phyloP scores from a whole-genome alignment of 2,113 vertebrate genomes.

The Manacus vitellinus region DNA sequence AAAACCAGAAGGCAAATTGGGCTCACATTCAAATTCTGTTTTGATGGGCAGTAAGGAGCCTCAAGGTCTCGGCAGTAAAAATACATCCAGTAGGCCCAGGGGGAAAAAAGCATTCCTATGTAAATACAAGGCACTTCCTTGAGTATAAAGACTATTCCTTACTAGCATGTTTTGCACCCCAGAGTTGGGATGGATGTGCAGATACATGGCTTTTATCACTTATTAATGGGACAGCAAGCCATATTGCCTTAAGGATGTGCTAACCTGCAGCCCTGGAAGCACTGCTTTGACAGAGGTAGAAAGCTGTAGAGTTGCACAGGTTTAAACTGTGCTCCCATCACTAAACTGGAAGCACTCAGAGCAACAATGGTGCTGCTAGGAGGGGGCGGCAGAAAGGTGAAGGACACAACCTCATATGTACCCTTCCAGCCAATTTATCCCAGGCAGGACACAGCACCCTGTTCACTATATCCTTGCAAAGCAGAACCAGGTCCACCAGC shows the following conservation, averaged over 20 bases:
- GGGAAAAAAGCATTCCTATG: not conserved
- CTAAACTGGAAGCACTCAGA: not conserved
- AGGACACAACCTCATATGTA: rapidly evolving
- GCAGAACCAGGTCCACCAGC: not conserved
- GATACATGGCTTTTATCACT: not conserved
- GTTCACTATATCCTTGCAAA: not conserved
- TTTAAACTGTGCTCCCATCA: not conserved
- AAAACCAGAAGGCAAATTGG: not conserved
- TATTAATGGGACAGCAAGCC: not conserved
- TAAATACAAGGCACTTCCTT: not conserved
- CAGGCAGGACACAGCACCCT: not conserved
- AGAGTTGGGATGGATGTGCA: not conserved
- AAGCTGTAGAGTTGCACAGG: not conserved
- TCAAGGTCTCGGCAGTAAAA: not conserved
- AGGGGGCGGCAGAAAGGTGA: not conserved
- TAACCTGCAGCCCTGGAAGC: not conserved
- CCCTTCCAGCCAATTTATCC: not conserved
- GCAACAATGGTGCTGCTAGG: not conserved
- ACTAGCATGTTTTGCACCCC: not conserved
- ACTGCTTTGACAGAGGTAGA: not conserved
- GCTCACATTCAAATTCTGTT: not conserved
- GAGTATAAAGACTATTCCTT: not conserved
- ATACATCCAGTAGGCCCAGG: not conserved
- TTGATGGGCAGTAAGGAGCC: not conserved
- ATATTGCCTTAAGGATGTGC: not conserved